Conservation (phyloP, 2,888 invertebrate species). For the Acleris literana region DNA sequence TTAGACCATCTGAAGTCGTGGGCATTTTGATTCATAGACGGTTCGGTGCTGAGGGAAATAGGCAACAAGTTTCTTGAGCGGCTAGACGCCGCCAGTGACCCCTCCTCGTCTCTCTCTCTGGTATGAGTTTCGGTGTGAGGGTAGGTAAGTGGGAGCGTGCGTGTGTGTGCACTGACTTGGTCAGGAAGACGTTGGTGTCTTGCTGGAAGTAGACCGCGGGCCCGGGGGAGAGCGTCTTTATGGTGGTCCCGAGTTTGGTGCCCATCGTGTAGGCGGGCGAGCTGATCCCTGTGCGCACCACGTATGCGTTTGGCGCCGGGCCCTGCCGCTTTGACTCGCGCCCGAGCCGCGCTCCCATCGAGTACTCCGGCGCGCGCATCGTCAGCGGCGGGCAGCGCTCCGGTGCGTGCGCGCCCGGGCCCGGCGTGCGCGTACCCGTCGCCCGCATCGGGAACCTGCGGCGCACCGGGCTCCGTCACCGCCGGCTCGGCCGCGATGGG, state of each 20-base stretch:
- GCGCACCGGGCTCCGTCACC: constrained; percentile 1
- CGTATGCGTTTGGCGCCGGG: constrained; percentile 86
- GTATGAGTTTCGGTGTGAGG: too few relatives aligned
- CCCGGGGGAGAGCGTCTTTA: constrained; percentile 71
- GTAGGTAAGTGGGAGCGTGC: background rate
- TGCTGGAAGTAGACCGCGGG: constrained; percentile 81
- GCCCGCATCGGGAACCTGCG: constrained; percentile 54
- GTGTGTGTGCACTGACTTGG: constrained; percentile 51
- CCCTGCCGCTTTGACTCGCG: constrained; percentile 69
- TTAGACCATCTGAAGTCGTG: too few relatives aligned
- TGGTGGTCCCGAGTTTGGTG: constrained; percentile 60
- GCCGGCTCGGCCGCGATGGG: too few relatives aligned
- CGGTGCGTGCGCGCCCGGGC: constrained; percentile 86
- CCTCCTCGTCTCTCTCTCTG: too few relatives aligned
- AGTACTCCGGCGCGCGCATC: constrained; percentile 82
- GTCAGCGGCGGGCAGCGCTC: constrained; percentile 82
- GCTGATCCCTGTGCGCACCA: constrained; percentile 71
- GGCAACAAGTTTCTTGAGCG: too few relatives aligned
- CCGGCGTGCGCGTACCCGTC: constrained; percentile 71
- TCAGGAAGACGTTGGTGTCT: constrained; percentile 64
- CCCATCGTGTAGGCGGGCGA: constrained; percentile 74
- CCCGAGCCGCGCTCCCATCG: constrained; percentile 78
- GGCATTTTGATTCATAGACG: too few relatives aligned
- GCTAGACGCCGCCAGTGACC: too few relatives aligned
- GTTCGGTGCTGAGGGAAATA: too few relatives aligned